A percentile compares a stretch with the other conserved stretches of the same genome.
Evolutionary conservation across 2,888 invertebrate species (phyloP).

Genomic region (Orthosia cruda): DNA sequence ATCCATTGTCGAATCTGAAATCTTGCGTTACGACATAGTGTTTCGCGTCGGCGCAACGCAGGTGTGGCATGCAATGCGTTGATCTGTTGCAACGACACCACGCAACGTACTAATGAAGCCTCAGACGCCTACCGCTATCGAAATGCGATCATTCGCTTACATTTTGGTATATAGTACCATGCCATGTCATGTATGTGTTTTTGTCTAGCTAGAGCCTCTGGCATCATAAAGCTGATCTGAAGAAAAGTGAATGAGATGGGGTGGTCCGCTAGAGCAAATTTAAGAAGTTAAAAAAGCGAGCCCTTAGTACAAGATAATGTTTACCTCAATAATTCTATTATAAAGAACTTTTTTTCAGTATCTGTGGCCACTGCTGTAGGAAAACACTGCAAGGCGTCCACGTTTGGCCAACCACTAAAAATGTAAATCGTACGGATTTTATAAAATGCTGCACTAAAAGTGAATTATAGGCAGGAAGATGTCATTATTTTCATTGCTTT

Average conservation of each 20-base stretch:
- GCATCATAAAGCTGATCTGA: no score
- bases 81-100: no score
- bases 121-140: no score
- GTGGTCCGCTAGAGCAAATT: not conserved
- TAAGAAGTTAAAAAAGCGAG: not conserved
- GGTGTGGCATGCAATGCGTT: no score
- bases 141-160: no score
- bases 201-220: no score
- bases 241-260: not conserved
- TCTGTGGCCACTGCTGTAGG: not conserved
- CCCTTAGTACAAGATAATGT: not conserved
- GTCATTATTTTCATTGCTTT: not conserved
- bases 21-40: no score
- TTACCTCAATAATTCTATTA: not conserved
- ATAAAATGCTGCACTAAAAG: constrained; percentile 32
- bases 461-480: constrained; percentile 18
- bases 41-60: no score
- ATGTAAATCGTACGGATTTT: constrained; percentile 26
- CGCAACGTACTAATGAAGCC: no score
- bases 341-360: not conserved
- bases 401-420: constrained; percentile 20
- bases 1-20: no score
- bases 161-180: no score
- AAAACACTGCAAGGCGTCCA: not conserved
- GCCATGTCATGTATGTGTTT: no score